phyloP scores from a whole-genome alignment of 2,888 invertebrate species.

The Dicyrtoma fusca region DNA sequence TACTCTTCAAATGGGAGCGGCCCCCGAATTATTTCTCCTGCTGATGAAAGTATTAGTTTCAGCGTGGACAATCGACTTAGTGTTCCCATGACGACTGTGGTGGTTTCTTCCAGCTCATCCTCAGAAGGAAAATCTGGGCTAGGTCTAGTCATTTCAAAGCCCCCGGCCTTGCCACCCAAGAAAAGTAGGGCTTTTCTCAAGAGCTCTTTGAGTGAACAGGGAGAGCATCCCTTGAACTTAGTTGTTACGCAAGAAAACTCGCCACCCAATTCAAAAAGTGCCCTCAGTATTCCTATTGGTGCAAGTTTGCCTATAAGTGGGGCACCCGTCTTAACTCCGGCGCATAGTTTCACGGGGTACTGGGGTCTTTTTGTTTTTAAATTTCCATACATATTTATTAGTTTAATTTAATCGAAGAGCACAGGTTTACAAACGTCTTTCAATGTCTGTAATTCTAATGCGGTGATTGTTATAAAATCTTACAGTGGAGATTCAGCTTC shows the following conservation, averaged over 20 bases:
- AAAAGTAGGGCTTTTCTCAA: slow-evolving; percentile 30
- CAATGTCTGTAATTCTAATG: no score
- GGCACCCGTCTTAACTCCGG: slow-evolving; percentile 36
- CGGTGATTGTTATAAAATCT: not conserved
- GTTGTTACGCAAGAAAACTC: not conserved
- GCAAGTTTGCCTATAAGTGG: not conserved
- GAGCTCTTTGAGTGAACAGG: slow-evolving; percentile 37
- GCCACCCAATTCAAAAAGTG: not conserved
- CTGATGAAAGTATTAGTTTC: not conserved
- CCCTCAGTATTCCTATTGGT: slow-evolving; percentile 20
- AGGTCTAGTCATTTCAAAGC: not conserved
- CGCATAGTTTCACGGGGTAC: slow-evolving; percentile 35
- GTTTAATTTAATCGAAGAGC: no score
- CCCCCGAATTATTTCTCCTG: slow-evolving; percentile 3
- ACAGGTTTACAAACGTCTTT: no score
- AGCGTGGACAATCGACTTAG: not conserved
- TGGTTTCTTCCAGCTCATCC: slow-evolving; percentile 11
- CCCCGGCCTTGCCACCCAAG: slow-evolving; percentile 46
- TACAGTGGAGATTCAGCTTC: slow-evolving; percentile 16
- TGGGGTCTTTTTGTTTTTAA: not conserved
- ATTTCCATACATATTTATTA: not conserved
- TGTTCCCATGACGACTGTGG: not conserved
- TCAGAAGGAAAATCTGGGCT: not conserved
- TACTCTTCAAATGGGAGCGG: slow-evolving; percentile 36
- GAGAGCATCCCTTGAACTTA: slow-evolving; percentile 8